phyloP scores from a whole-genome alignment of 2,113 vertebrate species.

The Dromaius novaehollandiae region DNA sequence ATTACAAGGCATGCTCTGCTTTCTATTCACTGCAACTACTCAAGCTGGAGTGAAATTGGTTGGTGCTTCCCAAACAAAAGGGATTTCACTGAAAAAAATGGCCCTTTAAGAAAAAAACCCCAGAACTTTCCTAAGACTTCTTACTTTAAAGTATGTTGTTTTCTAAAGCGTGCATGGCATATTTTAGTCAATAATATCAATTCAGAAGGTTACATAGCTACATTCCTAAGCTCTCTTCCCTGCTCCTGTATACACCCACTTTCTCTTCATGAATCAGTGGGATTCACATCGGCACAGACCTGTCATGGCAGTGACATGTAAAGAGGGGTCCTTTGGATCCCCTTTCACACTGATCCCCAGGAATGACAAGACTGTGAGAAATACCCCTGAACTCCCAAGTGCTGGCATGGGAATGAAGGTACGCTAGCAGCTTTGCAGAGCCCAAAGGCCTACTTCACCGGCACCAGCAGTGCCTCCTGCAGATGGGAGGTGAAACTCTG shows the following conservation, averaged over 20 bases:
- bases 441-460: not conserved
- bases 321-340: not conserved
- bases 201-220: not conserved
- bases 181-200: not conserved
- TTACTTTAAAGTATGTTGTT: not conserved
- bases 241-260: not conserved
- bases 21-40: not conserved
- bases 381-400: not conserved
- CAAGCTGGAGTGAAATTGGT: not conserved
- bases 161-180: not conserved
- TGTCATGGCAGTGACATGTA: not conserved
- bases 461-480: fast-evolving
- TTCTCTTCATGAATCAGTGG: not conserved
- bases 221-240: not conserved
- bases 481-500: not conserved
- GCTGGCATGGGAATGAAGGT: not conserved
- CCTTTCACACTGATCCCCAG: not conserved
- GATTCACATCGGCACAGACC: not conserved
- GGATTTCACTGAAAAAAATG: not conserved
- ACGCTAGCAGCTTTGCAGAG: not conserved
- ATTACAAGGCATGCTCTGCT: not conserved
- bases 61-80: not conserved
- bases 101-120: fast-evolving
- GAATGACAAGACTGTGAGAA: not conserved
- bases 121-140: not conserved